Evolutionary conservation across 1,140 invertebrate genomes (phyloP).

Genomic region (Heliconius hewitsoni): DNA sequence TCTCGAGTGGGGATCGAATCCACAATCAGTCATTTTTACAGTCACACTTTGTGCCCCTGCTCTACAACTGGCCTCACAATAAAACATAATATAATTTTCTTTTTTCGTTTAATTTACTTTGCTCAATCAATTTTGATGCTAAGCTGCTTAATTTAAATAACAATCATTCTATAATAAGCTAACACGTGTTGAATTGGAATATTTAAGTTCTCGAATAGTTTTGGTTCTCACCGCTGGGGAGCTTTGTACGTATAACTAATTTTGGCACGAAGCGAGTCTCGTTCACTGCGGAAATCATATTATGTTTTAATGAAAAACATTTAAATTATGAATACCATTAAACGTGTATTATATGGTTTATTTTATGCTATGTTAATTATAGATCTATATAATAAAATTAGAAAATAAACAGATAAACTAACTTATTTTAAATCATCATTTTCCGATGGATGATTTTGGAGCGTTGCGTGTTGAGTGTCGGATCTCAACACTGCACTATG

Average conservation of each 20-base stretch:
- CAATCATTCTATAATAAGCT: constrained; percentile 7
- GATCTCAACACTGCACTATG: too few species aligned
- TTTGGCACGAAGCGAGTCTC: neutral
- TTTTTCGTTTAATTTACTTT: too few species aligned
- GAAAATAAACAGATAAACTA: too few species aligned
- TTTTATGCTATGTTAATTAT: neutral
- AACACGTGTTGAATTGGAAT: constrained; percentile 14
- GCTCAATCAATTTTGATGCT: neutral
- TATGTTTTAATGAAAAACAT: constrained; percentile 2
- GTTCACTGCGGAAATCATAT: neutral
- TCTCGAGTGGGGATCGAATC: too few species aligned
- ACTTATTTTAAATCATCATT: too few species aligned
- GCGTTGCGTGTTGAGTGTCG: too few species aligned
- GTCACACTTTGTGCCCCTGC: too few species aligned
- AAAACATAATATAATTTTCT: too few species aligned
- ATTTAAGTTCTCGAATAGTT: constrained; percentile 10
- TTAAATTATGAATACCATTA: neutral
- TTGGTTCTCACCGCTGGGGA: constrained; percentile 4
- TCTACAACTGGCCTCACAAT: too few species aligned
- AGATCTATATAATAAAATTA: neutral
- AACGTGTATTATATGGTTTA: neutral
- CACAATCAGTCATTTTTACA: too few species aligned
- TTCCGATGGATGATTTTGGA: too few species aligned
- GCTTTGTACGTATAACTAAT: constrained; percentile 12
- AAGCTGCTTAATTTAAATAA: constrained; percentile 1